These are phyloP conservation scores for Stratiolaelaps scimitus DNA, from an alignment of 1,140 invertebrate species.

Conservation along the genomic window DNA sequence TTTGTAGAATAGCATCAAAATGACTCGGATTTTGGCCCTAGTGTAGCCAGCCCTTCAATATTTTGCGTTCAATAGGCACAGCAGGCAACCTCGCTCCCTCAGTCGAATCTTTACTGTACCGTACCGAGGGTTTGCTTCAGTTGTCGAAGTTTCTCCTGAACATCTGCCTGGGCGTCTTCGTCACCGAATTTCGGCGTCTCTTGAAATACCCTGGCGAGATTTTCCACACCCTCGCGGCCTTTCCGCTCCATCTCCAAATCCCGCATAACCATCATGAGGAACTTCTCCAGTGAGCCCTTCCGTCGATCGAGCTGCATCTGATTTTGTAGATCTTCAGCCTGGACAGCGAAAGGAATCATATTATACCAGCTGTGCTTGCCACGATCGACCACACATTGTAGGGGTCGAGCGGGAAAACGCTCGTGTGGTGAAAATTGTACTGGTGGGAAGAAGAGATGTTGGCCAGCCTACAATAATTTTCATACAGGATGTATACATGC, in stretches of 20 bases:
- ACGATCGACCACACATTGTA: background rate
- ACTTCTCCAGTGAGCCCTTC: slow-evolving; percentile 61
- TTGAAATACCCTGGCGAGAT: slow-evolving; percentile 74
- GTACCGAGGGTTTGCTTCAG: slow-evolving; percentile 46
- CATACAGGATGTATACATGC: too few species aligned
- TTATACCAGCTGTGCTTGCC: background rate
- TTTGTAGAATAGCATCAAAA: too few species aligned
- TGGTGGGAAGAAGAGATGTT: too few species aligned
- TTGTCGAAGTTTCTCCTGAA: slow-evolving; percentile 76
- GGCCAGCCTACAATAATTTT: too few species aligned
- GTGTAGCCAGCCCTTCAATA: background rate
- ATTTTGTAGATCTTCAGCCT: slow-evolving; percentile 76
- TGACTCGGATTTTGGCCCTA: too few species aligned
- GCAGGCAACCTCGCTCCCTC: background rate
- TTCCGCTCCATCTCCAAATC: slow-evolving; percentile 71
- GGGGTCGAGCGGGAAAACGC: background rate
- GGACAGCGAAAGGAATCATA: slow-evolving; percentile 29
- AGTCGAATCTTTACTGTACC: background rate
- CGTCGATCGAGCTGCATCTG: slow-evolving; percentile 80
- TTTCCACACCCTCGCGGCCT: slow-evolving; percentile 71
- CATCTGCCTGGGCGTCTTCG: slow-evolving; percentile 79
- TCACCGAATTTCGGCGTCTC: slow-evolving; percentile 74
- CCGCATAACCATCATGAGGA: slow-evolving; percentile 64
- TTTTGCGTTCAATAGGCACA: background rate
- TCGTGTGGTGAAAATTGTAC: too few species aligned